Evolutionary conservation across 2,888 invertebrate species (phyloP).

Genomic region (Syritta pipiens): DNA sequence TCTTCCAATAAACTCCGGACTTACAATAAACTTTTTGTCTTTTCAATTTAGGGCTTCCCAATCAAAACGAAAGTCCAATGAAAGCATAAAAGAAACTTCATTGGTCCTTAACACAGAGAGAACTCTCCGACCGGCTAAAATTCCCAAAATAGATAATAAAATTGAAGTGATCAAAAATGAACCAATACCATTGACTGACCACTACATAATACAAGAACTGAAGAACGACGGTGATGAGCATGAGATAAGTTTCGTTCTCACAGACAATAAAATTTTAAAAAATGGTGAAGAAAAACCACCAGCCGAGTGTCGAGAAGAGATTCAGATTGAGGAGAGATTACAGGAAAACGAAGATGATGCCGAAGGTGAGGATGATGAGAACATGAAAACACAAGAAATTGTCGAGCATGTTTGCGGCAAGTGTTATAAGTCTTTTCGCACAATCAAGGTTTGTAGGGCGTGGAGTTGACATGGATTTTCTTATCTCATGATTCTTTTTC

Average conservation of each 20-base stretch:
- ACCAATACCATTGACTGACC: slow-evolving; percentile 25
- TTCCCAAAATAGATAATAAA: neutral
- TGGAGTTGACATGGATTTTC: slow-evolving; percentile 15
- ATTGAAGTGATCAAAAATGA: neutral
- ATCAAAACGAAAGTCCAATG: slow-evolving; percentile 17
- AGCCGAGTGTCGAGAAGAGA: slow-evolving; percentile 40
- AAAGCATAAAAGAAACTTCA: too few species aligned
- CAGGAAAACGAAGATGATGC: neutral
- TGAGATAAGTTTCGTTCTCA: slow-evolving; percentile 39
- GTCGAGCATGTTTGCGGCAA: slow-evolving; percentile 79
- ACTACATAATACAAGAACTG: slow-evolving; percentile 48
- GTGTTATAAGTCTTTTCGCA: slow-evolving; percentile 77
- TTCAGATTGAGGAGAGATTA: slow-evolving; percentile 28
- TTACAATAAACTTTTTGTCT: too few species aligned
- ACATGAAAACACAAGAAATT: slow-evolving; percentile 74
- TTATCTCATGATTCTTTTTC: neutral
- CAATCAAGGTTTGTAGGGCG: slow-evolving; percentile 71
- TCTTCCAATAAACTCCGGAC: too few species aligned
- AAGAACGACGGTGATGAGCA: slow-evolving; percentile 35
- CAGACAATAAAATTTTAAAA: slow-evolving; percentile 1
- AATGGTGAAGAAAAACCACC: neutral
- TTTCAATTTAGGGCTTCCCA: slow-evolving; percentile 10
- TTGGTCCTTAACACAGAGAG: slow-evolving; percentile 9
- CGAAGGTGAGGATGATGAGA: slow-evolving; percentile 43
- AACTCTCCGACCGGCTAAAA: neutral